A percentile compares a stretch with the other conserved stretches of the same genome.
Evolutionary conservation across 2,113 vertebrate species (phyloP).

Genomic region (Lepisosteus osseus): DNA sequence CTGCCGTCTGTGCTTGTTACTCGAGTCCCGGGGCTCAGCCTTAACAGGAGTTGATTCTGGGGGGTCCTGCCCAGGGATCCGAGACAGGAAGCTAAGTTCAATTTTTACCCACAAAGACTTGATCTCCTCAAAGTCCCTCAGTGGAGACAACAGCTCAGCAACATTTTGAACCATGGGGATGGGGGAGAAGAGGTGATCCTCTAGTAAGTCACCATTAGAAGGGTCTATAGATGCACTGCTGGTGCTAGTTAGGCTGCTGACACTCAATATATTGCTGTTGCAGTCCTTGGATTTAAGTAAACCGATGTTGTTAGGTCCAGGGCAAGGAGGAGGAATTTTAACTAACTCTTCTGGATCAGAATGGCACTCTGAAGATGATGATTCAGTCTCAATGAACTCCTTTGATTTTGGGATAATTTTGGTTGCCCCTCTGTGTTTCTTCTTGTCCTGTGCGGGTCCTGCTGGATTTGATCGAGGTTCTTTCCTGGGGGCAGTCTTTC

Average conservation of each 20-base stretch:
- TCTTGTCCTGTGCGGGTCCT: conserved; percentile 74
- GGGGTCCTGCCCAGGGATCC: conserved; percentile 73
- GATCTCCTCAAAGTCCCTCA: conserved; percentile 76
- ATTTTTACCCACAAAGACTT: conserved; percentile 94
- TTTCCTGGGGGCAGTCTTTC: conserved; percentile 88
- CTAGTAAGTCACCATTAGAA: conserved; percentile 61
- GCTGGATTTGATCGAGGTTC: conserved; percentile 75
- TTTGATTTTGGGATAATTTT: conserved; percentile 89
- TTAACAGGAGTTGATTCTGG: conserved; percentile 55
- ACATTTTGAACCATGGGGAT: conserved; percentile 64
- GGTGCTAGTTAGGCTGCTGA: conserved; percentile 64
- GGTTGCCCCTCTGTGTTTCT: conserved; percentile 85
- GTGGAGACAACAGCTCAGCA: conserved; percentile 72
- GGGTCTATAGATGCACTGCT: conserved; percentile 78
- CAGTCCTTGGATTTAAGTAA: conserved; percentile 57
- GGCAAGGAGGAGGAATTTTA: conserved; percentile 69
- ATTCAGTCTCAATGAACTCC: conserved; percentile 95
- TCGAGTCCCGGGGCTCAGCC: conserved; percentile 65
- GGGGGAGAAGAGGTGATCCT: conserved; percentile 74
- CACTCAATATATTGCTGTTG: conserved; percentile 54
- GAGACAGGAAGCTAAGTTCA: conserved; percentile 78
- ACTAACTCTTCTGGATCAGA: conserved; percentile 86
- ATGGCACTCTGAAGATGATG: conserved; percentile 89
- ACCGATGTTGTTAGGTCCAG: conserved; percentile 40
- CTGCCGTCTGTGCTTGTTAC: conserved; percentile 76